Conservation (phyloP, 2,797 vertebrate species). For the Coluber constrictor region DNA sequence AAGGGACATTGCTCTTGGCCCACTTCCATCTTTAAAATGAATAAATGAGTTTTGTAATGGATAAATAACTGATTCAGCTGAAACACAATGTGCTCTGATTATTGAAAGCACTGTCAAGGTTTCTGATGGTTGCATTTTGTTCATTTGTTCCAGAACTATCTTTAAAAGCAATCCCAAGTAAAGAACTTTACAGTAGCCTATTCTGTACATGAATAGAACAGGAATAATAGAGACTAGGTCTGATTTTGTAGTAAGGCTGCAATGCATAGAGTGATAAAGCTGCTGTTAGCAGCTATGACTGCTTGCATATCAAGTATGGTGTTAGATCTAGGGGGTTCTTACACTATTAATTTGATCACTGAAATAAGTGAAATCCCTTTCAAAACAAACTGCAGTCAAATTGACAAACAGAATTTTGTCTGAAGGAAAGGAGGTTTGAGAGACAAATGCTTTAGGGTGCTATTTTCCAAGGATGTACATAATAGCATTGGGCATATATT, state of each 20-base stretch:
- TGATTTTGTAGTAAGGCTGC: background rate
- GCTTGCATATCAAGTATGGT: background rate
- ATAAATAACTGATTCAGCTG: background rate
- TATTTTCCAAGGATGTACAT: background rate
- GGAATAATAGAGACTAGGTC: background rate
- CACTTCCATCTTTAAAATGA: background rate
- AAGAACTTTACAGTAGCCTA: background rate
- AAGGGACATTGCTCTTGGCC: background rate
- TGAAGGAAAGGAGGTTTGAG: background rate
- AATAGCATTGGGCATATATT: background rate
- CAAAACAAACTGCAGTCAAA: background rate
- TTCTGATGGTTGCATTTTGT: background rate
- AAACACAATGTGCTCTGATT: background rate
- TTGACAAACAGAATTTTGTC: background rate
- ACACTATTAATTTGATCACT: background rate
- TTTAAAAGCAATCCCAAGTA: background rate
- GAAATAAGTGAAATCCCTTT: background rate
- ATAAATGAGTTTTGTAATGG: background rate
- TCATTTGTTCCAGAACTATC: background rate
- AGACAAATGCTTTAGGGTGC: background rate
- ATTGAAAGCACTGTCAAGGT: background rate
- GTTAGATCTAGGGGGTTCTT: background rate
- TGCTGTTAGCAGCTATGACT: background rate
- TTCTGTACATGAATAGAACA: background rate
- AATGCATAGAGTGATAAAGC: background rate